Conservation (phyloP, 2,888 invertebrate species). For the Ephialtes manifestator region DNA sequence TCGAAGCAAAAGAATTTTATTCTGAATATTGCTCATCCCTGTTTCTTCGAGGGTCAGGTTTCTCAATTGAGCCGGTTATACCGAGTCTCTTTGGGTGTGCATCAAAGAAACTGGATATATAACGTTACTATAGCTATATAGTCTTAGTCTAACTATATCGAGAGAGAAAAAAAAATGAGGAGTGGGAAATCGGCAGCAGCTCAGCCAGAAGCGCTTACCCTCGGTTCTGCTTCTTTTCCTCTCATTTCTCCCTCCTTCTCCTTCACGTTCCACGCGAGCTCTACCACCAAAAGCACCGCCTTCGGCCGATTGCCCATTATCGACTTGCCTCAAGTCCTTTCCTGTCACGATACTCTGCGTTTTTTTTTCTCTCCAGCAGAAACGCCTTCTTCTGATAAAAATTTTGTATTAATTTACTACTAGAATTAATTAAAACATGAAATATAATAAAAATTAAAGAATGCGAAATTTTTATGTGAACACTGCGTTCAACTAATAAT, state of each 20-base stretch:
- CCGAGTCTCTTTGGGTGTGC: constrained; percentile 29
- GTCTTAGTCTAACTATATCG: neutral
- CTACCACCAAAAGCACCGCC: constrained; percentile 1
- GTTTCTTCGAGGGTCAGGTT: neutral
- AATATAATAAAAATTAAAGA: no score
- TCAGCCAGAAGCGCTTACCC: neutral
- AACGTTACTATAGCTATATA: neutral
- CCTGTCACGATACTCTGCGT: neutral
- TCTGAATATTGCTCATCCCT: neutral
- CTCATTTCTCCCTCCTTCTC: neutral
- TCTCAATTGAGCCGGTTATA: constrained; percentile 31
- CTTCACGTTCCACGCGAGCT: neutral
- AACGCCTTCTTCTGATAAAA: neutral
- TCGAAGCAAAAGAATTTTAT: no score
- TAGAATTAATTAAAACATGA: neutral
- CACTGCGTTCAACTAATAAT: no score
- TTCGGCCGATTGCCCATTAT: constrained; percentile 20
- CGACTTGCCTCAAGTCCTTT: constrained; percentile 12
- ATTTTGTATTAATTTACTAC: neutral
- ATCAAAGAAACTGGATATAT: neutral
- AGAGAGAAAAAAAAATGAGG: neutral
- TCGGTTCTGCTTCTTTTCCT: neutral
- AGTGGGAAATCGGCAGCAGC: constrained; percentile 1
- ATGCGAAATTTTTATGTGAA: no score
- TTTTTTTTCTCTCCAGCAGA: constrained; percentile 2